These are phyloP conservation scores for Lasioglossum pauxillum DNA, from an alignment of 2,888 invertebrate genomes.

Conservation along the genomic window DNA sequence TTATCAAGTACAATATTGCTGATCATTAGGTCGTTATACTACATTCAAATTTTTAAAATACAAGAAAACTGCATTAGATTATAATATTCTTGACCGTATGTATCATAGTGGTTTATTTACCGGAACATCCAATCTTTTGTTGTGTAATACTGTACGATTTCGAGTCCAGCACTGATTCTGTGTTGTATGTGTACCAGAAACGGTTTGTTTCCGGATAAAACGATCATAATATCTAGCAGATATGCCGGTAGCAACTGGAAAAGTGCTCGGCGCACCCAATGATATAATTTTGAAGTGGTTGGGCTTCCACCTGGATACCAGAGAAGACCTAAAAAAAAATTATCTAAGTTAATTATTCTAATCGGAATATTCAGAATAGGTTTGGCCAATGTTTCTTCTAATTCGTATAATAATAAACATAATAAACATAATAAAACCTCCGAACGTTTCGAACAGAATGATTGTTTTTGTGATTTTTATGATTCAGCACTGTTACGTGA, in stretches of 20 bases:
- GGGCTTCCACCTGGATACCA: conserved; percentile 88
- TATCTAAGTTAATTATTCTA: neutral
- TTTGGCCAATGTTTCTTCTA: too few species aligned
- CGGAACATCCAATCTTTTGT: conserved; percentile 92
- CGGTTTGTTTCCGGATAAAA: conserved; percentile 89
- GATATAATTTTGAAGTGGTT: conserved; percentile 88
- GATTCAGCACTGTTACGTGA: too few species aligned
- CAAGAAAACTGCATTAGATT: too few species aligned
- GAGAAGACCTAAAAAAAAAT: conserved; percentile 73
- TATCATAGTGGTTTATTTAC: conserved; percentile 38
- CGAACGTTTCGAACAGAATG: too few species aligned
- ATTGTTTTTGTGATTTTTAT: too few species aligned
- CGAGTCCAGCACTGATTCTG: conserved; percentile 87
- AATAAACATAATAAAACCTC: too few species aligned
- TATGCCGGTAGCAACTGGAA: conserved; percentile 92
- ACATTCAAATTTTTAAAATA: too few species aligned
- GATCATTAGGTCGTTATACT: too few species aligned
- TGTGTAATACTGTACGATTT: conserved; percentile 92
- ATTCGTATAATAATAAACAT: too few species aligned
- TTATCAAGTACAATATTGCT: too few species aligned
- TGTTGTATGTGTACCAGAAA: conserved; percentile 89
- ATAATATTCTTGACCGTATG: too few species aligned
- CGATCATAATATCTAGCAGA: conserved; percentile 89
- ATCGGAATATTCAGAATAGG: too few species aligned
- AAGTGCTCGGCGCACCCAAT: conserved; percentile 89